A percentile compares a stretch with the other conserved stretches of the same genome.
phyloP scores from a whole-genome alignment of 2,113 vertebrate genomes.

The Takifugu flavidus region DNA sequence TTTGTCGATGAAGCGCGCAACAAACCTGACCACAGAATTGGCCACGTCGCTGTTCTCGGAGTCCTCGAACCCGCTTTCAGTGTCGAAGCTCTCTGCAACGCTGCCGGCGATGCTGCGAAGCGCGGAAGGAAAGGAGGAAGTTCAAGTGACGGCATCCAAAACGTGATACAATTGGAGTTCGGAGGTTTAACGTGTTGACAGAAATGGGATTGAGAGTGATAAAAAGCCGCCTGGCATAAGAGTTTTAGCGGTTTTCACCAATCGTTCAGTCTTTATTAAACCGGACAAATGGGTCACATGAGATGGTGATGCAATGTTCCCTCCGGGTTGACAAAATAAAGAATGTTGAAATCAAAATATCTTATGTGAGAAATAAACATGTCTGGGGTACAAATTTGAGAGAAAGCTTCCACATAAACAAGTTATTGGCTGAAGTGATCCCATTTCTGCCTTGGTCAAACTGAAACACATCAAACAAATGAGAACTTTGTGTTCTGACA shows the following conservation, averaged over 20 bases:
- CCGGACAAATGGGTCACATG: slow-evolving; percentile 30
- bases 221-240: slow-evolving; percentile 15
- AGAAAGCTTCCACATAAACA: slow-evolving; percentile 40
- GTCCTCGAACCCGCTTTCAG: slow-evolving; percentile 97
- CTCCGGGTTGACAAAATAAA: slow-evolving; percentile 35
- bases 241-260: slow-evolving; percentile 26
- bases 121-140: slow-evolving; percentile 23
- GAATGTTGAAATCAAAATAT: slow-evolving; percentile 54
- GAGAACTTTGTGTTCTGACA: slow-evolving; percentile 22
- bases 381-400: slow-evolving; percentile 33
- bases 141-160: background rate
- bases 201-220: slow-evolving; percentile 21
- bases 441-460: slow-evolving; percentile 12
- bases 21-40: slow-evolving; percentile 90
- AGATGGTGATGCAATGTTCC: slow-evolving; percentile 50
- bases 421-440: slow-evolving; percentile 21
- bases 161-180: slow-evolving; percentile 1
- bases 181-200: slow-evolving; percentile 22
- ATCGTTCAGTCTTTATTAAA: slow-evolving; percentile 20
- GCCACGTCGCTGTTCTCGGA: slow-evolving; percentile 92
- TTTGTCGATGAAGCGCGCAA: slow-evolving; percentile 96
- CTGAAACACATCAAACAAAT: slow-evolving; percentile 5
- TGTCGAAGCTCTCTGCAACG: slow-evolving; percentile 96
- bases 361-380: slow-evolving; percentile 45
- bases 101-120: slow-evolving; percentile 90